Base-by-base conservation (phyloP, 1,140 invertebrate genomes). In the Metopolophium dirhodum region DNA sequence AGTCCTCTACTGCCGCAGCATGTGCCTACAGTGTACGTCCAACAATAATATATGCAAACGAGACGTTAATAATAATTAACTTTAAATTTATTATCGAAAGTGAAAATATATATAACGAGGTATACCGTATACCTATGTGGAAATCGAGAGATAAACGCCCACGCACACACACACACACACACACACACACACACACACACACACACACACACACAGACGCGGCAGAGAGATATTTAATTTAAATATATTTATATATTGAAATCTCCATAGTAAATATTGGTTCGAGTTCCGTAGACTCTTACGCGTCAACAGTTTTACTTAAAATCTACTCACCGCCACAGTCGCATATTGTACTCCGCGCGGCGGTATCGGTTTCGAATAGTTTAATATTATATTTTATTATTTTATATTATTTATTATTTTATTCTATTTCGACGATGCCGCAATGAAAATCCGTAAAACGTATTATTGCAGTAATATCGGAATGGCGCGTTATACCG, bases 231-330 rank as follows among this genome's bases (percentile, higher is more conserved):
- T n/a, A 88, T 86, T 85, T 86, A 86, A 86, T 86, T 45, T 47
- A 30, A 47, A 47, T 86, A 47, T 30, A 86, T 47, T 47, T 86
- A 86, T 47, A 45, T 45, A 86, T 86, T n/a, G 14, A n/a, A 86
- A 86, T 47, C 45, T 47, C 85, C 30, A 88, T 35, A 51, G 86
- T 88, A 88, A 88, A 88, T 88, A 88, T 88, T 88, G 86, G 86
- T 88, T 35, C 47, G n/a, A 30, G 41, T 85, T 20, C 18, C 30
- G 47, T 49, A 20, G 45, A 35, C 18, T 49, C 51, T 51, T 49
- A 88, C 47, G 86, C 45, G 2, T 88, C 47, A 9, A 51, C 47
- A 88, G 49, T 11, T 49, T 88, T 51, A 26, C 23, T 85, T 14
- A 37, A 68, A 30, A 85, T 45, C 9, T 14, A 85, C 22, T 85